Evolutionary conservation across 2,888 invertebrate genomes (phyloP), one percentile per base, ranked within the genome.

Genomic region (Unio pictorum): DNA sequence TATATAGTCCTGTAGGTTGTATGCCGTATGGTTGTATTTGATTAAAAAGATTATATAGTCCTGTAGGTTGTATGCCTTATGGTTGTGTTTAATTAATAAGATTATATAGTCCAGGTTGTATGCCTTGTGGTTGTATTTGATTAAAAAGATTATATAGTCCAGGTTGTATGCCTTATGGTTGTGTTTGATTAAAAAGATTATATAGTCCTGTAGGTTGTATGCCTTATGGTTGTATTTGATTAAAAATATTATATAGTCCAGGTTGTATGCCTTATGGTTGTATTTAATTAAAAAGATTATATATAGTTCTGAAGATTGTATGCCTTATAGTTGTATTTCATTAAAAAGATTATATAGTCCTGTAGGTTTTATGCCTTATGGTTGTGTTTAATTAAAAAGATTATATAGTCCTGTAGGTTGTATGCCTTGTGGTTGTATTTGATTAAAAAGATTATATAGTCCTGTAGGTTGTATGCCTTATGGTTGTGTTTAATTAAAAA

Each of bases 121-220:
- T 34, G 34, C 34, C 1, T 1, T 34, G 6, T 34, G 34, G 34
- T 28, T 28, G 28, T 28, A 4, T 28, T 4, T 28, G 28, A 28
- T 28, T 28, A 98, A 93, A 73, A 91, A 91, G 61, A 93, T 94
- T 78, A 92, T 94, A 93, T 94, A 68, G 91, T 90, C 58, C 72
- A 89, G 86, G 91, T 90, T 60, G 65, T 34, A 34, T 34, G 34
- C 34, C 7, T 1, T 34, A 34, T 34, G 34, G 34, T 28, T 28
- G 28, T 28, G 28, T 28, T 2, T 28, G 28, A 28, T 28, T 28
- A 28, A 93, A 73, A 91, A 91, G 61, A 93, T 94, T 78, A 92
- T 94, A 93, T 94, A 67, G 91, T 90, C 58, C 72, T 91, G 56
- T 89, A 89, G 86, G 91, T 90, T 60, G 65, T 34, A 34, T 34